Base-by-base conservation (phyloP, 2,113 vertebrate species). In the Pelmatolapia mariae region DNA sequence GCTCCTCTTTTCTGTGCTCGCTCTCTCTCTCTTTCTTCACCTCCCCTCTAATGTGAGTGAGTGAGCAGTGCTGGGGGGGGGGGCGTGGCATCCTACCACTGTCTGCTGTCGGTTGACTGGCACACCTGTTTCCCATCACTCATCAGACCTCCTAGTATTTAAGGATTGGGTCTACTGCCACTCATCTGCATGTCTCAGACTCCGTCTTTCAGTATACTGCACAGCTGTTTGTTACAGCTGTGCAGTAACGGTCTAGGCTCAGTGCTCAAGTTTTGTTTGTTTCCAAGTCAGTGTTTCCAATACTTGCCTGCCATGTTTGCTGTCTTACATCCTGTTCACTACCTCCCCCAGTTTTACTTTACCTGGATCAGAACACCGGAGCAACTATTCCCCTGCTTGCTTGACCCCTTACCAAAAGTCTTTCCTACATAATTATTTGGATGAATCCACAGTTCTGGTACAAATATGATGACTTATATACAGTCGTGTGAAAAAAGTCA, bases 181-280 rank as follows among this genome's bases (percentile, higher is more conserved):
- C 10, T 76, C 43, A 31, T 47, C 61, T 38, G 61, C 61, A 66
- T 38, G 61, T 66, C 61, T 1, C 18, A 66, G 61, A 38, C 18
- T 0, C 31, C 1, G 0, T 36, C 61, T 12, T n/a, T 66, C 61
- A 2, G 31, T 66, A n/a, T 66, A 38, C 18, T n/a, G 4, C 0
- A 38, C 68, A 47, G 22, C 68, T 47, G 40, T 26, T 15, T 22
- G 4, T 40, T 9, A 31, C 24, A 76, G 71, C 43, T 76, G 40
- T 73, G 22, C 68, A 5, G 43, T 47, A 47, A 29, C 2, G 0
- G 43, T 76, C 43, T 47, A 50, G 15, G 10, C 71, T 19, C 16
- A 5, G 71, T 0, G 26, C 10, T 76, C 24, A 19, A 19, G 71
- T 29, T 50, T 50, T 76, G 22, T 29, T 45, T 73, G 6, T 45